These are phyloP conservation scores for Clamator glandarius DNA, from an alignment of 2,797 vertebrate species.

Conservation along the genomic window DNA sequence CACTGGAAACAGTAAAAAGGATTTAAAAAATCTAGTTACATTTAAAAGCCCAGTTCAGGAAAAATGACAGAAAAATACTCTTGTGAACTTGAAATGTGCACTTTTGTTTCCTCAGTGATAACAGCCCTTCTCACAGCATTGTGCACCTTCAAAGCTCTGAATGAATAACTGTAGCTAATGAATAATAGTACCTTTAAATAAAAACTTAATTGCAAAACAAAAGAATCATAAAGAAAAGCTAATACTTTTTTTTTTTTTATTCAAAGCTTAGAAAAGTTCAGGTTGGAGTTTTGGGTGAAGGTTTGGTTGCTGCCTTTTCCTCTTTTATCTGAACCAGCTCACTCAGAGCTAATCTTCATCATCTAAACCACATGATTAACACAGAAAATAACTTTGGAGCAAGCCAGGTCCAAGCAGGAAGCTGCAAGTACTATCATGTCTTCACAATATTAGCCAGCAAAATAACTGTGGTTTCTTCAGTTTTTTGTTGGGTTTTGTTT, in stretches of 20 bases:
- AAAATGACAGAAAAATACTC: not conserved
- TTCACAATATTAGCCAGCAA: conserved; percentile 60
- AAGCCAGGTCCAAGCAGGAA: conserved; percentile 72
- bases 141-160: not conserved
- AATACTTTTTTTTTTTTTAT: not conserved
- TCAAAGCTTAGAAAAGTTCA: conserved; percentile 46
- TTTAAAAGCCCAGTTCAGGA: not conserved
- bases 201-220: conserved; percentile 67
- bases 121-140: not conserved
- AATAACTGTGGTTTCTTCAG: conserved; percentile 69
- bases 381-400: conserved; percentile 71
- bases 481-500: not conserved
- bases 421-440: conserved; percentile 71
- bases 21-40: not conserved
- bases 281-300: conserved; percentile 33
- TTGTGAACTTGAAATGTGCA: not conserved
- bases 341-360: conserved; percentile 66
- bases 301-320: conserved; percentile 38
- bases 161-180: conserved; percentile 29
- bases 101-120: not conserved
- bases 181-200: not conserved
- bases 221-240: conserved; percentile 41
- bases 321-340: conserved; percentile 71
- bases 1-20: not conserved
- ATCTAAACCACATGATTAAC: conserved; percentile 78